phyloP scores from a whole-genome alignment of 1,140 invertebrate species.

The Mactra quadrangularis region DNA sequence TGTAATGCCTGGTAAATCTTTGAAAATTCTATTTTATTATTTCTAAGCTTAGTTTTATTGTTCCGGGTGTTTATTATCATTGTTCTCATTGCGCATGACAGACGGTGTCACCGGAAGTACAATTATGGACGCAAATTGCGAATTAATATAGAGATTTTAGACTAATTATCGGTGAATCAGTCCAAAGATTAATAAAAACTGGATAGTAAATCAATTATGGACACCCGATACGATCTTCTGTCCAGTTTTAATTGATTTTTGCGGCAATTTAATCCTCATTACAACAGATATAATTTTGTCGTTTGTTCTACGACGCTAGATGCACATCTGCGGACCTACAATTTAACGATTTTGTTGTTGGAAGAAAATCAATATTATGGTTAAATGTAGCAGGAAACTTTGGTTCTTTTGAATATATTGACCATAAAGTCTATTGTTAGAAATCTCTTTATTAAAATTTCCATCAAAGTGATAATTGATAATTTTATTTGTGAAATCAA shows the following conservation, averaged over 20 bases:
- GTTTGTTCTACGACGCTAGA: background rate
- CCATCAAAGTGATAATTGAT: too few relatives aligned
- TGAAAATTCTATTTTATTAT: constrained; percentile 3
- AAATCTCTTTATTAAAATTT: too few relatives aligned
- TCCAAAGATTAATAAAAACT: constrained; percentile 32
- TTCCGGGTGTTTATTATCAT: background rate
- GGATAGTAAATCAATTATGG: constrained; percentile 17
- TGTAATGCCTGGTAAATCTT: too few relatives aligned
- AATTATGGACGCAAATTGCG: background rate
- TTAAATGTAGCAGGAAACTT: too few relatives aligned
- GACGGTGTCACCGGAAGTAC: background rate
- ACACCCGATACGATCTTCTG: constrained; percentile 10
- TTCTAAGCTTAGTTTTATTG: background rate
- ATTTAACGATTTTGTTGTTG: background rate
- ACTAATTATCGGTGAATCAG: constrained; percentile 39
- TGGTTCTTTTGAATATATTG: too few relatives aligned
- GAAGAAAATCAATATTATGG: constrained; percentile 14
- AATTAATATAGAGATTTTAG: constrained; percentile 11
- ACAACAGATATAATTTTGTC: constrained; percentile 7
- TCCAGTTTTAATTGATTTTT: constrained; percentile 40
- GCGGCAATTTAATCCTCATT: constrained; percentile 3
- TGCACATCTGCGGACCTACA: background rate
- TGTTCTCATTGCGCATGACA: background rate
- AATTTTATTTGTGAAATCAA: too few relatives aligned
- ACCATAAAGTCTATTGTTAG: too few relatives aligned